Conservation (phyloP, 2,113 vertebrate species). For the Isurus oxyrinchus region DNA sequence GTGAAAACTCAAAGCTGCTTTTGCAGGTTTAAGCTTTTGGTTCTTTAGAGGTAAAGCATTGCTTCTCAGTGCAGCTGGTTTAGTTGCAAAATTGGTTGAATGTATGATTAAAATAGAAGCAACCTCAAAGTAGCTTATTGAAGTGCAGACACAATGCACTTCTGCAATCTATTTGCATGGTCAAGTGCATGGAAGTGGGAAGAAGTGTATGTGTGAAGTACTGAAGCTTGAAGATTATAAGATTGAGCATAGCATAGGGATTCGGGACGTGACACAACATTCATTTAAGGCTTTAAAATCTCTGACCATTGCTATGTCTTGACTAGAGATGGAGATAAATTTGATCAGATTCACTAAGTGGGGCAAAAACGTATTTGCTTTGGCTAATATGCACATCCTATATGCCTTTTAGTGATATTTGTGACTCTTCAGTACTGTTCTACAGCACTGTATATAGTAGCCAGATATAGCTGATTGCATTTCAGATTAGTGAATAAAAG, state of each 20-base stretch:
- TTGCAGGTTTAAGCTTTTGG: not conserved
- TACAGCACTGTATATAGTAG: not conserved
- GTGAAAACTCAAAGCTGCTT: not conserved
- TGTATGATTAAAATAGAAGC: not conserved
- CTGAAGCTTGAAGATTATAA: too few relatives aligned
- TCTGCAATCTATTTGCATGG: not conserved
- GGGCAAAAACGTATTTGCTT: not conserved
- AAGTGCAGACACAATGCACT: not conserved
- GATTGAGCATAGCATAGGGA: not conserved
- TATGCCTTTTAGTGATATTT: not conserved
- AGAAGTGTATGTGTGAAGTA: not conserved
- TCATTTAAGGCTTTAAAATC: not conserved
- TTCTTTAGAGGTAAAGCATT: not conserved
- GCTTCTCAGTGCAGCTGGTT: not conserved
- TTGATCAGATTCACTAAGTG: not conserved
- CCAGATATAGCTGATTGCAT: not conserved
- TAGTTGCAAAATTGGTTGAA: too few relatives aligned
- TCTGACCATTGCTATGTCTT: not conserved
- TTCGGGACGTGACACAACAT: not conserved
- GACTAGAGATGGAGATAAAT: not conserved
- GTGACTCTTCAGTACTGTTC: not conserved
- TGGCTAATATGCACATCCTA: not conserved
- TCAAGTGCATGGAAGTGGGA: not conserved
- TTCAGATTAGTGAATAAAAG: not conserved
- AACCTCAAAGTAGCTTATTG: not conserved